Percentiles rank a stretch among this genome's conserved stretches.
Conservation (phyloP, 2,888 invertebrate species). For the Melanargia galathea region DNA sequence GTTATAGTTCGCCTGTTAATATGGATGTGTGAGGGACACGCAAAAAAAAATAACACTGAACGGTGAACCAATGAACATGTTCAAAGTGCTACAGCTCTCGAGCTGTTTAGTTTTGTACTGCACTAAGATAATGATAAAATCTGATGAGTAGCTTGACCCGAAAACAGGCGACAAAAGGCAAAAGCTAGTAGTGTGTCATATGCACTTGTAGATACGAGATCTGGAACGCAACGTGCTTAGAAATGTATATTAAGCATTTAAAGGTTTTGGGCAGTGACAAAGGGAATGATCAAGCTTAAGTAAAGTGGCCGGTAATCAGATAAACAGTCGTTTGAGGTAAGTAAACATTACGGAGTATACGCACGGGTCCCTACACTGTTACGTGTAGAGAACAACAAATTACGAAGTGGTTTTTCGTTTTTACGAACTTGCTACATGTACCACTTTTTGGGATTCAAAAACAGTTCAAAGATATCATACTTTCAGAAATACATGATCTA, state of each 20-base stretch:
- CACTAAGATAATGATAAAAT: no score
- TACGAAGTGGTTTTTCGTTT: not conserved
- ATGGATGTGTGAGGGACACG: no score
- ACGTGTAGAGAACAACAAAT: not conserved
- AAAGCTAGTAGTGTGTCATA: no score
- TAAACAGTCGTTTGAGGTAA: constrained; percentile 56
- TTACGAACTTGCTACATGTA: not conserved
- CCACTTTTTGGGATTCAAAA: not conserved
- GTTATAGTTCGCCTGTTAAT: no score
- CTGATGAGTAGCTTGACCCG: no score
- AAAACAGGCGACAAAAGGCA: no score
- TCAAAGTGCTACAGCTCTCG: no score
- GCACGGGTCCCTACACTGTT: not conserved
- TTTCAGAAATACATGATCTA: not conserved
- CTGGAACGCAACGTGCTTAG: constrained; percentile 63
- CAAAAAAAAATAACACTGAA: no score
- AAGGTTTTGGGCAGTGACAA: constrained; percentile 48
- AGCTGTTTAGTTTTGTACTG: no score
- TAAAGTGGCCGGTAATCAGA: constrained; percentile 63
- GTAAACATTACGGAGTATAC: constrained; percentile 42
- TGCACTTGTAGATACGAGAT: no score
- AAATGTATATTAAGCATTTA: constrained; percentile 34
- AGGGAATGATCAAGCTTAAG: constrained; percentile 73
- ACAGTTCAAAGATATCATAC: no score
- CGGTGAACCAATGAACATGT: no score